Base-by-base conservation (phyloP, 2,888 invertebrate genomes). In the Parthenolecanium corni region DNA sequence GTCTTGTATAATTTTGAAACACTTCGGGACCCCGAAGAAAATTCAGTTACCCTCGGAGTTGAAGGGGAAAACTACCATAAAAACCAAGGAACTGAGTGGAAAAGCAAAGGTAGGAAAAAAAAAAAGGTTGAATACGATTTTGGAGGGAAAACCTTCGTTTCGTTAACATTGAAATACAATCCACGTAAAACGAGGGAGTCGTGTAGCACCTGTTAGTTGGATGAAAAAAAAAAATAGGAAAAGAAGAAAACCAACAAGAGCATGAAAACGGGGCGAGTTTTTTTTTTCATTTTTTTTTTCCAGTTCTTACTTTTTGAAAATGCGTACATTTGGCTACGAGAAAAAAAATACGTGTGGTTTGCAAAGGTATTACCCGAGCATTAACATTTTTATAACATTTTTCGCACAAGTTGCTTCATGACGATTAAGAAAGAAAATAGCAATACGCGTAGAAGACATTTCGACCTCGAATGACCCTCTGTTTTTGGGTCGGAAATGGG, bases 131-230 rank as follows among this genome's bases (percentile, higher is more conserved):
- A 54, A 54, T 54, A 54, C 42, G 54, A 54, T 42, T 54, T 54
- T 23, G 54, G 42, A 54, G 42, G 42, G 40, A 54, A 42, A 38
- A 40, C 38, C 38, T 49, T 47, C 38, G 20, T 61, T 61, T 38
- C 38, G 16, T 20, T 31, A 61, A 61, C 61, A 61, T 61, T 61
- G 61, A 51, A 61, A 61, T 49, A 61, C 61, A 61, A 61, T 61
- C 61, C 61, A 61, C 61, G 61, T 61, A 61, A 61, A 49, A 61
- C 61, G 61, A 61, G 61, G 61, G 61, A 61, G 61, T 61, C 61
- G 51, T 61, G 61, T 61, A 61, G 61, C 61, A 61, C 61, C 49
- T 49, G 49, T 49, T 49, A 49, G 49, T 21, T 9, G 20, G n/a
- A 44, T 6, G 46, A n/a, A 20, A 9, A 44, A 5, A 16, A 44